Conservation (phyloP, 2,797 vertebrate species). For the Gymnopithys bicolor region DNA sequence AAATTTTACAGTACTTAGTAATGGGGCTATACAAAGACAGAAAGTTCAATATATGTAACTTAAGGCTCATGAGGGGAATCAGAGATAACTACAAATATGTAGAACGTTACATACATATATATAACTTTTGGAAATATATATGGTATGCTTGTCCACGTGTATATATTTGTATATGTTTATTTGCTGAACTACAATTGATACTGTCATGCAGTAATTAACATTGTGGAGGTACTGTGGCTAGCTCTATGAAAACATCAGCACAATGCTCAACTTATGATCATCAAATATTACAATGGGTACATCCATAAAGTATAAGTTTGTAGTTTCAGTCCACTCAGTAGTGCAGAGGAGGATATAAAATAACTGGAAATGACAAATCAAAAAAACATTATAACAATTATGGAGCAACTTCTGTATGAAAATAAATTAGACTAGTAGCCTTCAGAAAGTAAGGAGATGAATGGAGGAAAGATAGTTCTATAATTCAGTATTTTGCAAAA, state of each 20-base stretch:
- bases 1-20: neutral
- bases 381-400: neutral
- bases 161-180: neutral
- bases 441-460: neutral
- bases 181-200: neutral
- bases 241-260: neutral
- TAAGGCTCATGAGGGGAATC: neutral
- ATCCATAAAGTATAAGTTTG: neutral
- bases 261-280: neutral
- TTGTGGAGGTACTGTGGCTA: neutral
- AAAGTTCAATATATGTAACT: neutral
- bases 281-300: neutral
- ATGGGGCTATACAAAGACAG: neutral
- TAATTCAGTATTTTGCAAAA: neutral
- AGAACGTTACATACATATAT: neutral
- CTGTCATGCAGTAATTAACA: neutral
- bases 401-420: neutral
- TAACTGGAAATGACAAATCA: neutral
- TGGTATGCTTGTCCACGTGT: neutral
- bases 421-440: neutral
- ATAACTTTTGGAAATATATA: neutral
- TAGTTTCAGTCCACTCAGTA: neutral
- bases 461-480: neutral
- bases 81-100: neutral
- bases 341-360: neutral